phyloP scores from a whole-genome alignment of 1,140 invertebrate species.

The Solen grandis region DNA sequence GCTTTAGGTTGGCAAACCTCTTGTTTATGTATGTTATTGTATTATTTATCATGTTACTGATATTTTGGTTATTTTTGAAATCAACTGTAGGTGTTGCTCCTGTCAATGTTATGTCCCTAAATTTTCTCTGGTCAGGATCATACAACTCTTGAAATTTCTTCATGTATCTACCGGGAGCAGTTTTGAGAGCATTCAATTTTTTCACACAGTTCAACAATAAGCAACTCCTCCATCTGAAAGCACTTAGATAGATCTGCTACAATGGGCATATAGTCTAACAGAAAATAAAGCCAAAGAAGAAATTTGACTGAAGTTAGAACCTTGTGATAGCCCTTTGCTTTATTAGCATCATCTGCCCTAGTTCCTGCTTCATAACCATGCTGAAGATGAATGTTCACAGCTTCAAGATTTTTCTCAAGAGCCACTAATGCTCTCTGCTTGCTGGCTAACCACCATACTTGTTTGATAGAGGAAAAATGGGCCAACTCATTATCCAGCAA shows the following conservation, averaged over 20 bases:
- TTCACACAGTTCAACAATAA: conserved; percentile 32
- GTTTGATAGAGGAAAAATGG: conserved; percentile 23
- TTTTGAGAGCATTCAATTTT: neutral
- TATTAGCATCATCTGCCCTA: conserved; percentile 48
- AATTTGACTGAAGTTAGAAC: conserved; percentile 18
- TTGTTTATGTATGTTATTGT: conserved; percentile 34
- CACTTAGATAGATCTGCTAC: conserved; percentile 17
- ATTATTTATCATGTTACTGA: conserved; percentile 12
- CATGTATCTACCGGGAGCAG: too few species aligned
- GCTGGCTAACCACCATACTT: conserved; percentile 39
- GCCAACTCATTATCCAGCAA: neutral
- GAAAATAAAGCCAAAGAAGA: conserved; percentile 16
- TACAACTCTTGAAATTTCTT: too few species aligned
- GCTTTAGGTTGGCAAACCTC: conserved; percentile 9
- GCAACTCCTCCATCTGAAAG: conserved; percentile 30
- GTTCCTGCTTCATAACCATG: conserved; percentile 4
- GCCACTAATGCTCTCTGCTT: conserved; percentile 10
- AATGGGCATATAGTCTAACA: conserved; percentile 37
- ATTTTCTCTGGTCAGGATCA: too few species aligned
- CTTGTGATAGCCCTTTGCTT: conserved; percentile 24
- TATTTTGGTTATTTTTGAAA: conserved; percentile 7
- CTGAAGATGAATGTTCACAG: neutral
- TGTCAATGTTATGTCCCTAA: too few species aligned
- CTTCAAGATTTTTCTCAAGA: conserved; percentile 28
- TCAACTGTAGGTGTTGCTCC: conserved; percentile 11